Conservation (phyloP, 2,797 vertebrate species). For the Leptatherina wallacei region DNA sequence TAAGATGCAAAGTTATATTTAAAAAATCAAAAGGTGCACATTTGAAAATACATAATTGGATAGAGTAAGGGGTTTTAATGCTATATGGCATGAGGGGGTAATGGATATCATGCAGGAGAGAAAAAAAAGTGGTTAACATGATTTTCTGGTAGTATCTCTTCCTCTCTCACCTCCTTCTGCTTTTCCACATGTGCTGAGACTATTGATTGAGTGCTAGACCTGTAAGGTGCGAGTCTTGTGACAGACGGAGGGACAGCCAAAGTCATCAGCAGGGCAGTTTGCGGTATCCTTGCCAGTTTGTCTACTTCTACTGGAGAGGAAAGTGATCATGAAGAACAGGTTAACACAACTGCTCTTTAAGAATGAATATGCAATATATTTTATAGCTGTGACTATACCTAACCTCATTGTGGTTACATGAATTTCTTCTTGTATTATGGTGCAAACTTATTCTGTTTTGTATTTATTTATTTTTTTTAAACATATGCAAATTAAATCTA, state of each 20-base stretch:
- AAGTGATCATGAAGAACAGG: not conserved
- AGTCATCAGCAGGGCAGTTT: not conserved
- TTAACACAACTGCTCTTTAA: not conserved
- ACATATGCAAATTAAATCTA: too few species aligned
- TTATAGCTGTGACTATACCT: not conserved
- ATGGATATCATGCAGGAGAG: constrained; percentile 30
- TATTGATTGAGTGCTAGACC: constrained; percentile 2
- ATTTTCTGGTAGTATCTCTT: constrained; percentile 7
- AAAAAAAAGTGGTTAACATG: constrained; percentile 64
- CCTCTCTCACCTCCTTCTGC: constrained; percentile 3
- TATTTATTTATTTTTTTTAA: not conserved
- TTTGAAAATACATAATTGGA: not conserved
- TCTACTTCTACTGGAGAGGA: not conserved
- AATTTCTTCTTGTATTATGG: not conserved
- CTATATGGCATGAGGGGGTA: not conserved
- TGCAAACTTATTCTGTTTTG: not conserved
- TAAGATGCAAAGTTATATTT: not conserved
- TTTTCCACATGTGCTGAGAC: constrained; percentile 48
- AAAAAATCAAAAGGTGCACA: not conserved
- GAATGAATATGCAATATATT: not conserved
- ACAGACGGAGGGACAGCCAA: not conserved
- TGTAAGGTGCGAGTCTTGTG: not conserved
- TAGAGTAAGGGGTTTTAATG: not conserved
- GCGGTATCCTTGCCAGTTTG: not conserved
- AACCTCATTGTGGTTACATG: not conserved